phyloP scores from a whole-genome alignment of 1,140 invertebrate species.

The Drosophila punjabiensis region DNA sequence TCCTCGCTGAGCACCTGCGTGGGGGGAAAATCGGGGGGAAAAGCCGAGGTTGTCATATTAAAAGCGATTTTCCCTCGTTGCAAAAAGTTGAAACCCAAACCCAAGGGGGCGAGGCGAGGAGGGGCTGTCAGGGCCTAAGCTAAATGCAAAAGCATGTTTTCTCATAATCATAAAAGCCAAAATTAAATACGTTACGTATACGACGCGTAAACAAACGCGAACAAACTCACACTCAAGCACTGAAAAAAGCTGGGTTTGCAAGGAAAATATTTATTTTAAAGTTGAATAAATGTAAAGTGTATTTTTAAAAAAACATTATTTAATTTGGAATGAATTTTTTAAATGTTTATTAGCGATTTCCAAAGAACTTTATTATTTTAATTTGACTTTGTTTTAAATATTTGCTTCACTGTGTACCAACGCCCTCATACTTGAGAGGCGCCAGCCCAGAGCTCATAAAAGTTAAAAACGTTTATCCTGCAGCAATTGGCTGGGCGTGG shows the following conservation, averaged over 20 bases:
- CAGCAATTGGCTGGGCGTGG: conserved; percentile 74
- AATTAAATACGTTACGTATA: conserved; percentile 82
- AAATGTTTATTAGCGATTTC: neutral
- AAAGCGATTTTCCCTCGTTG: conserved; percentile 42
- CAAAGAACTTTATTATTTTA: no score
- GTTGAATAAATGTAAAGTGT: neutral
- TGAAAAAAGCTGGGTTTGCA: neutral
- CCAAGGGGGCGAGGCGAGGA: neutral
- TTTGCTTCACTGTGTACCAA: neutral
- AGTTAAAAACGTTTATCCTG: conserved; percentile 80
- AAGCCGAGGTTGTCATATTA: conserved; percentile 50
- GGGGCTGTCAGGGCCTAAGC: conserved; percentile 5
- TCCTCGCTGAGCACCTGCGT: conserved; percentile 84
- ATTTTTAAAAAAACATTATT: neutral
- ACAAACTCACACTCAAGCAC: conserved; percentile 22
- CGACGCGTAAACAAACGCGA: conserved; percentile 72
- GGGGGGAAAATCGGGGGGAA: neutral
- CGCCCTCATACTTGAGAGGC: conserved; percentile 12
- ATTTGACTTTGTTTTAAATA: neutral
- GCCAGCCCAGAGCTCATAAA: conserved; percentile 66
- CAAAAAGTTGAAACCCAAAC: conserved; percentile 15
- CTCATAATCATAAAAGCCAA: conserved; percentile 83
- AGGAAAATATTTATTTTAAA: neutral
- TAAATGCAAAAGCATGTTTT: conserved; percentile 83
- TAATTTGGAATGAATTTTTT: neutral